Evolutionary conservation across 1,140 invertebrate species (phyloP), one percentile per base, ranked within the genome.

Genomic region (Bradysia coprophila): DNA sequence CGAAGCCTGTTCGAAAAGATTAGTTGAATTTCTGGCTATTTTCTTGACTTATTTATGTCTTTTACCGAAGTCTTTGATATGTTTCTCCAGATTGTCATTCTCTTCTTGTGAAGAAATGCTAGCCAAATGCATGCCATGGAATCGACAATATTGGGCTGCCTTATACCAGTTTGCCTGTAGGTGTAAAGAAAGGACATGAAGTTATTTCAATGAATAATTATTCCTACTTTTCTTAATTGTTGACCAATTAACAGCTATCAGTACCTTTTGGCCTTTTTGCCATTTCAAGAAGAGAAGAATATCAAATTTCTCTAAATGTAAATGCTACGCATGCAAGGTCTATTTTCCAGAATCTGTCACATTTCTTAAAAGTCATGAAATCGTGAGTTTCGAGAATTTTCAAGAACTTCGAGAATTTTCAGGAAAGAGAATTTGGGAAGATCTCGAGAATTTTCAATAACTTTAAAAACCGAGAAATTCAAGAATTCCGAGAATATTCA

Each of bases 131-230:
- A 91, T 88, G 22, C 85, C 85, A 59, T 90, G 85, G 64, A 86
- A 91, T 23, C 85, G 69, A 55, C 86, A 91, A 57, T 87, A 91
- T 56, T 89, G 84, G n/a, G 81, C 74, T 4, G 85, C 80, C 59
- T 83, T 78, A 64, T 83, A 91, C 82, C 86, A 91, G 66, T 91
- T 91, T 4, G 86, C 85, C 85, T 90, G 64, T 8, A 72, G 69
- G 44, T 46, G n/a, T n/a, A n/a, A n/a, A n/a, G n/a, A n/a, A n/a
- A n/a, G n/a, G n/a, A n/a, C n/a, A n/a, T n/a, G n/a, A n/a, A n/a
- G n/a, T n/a, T n/a, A n/a, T n/a, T n/a, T n/a, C n/a, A n/a, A n/a
- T n/a, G n/a, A n/a, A n/a, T n/a, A n/a, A n/a, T n/a, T n/a, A n/a
- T n/a, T n/a, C n/a, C n/a, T n/a, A n/a, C n/a, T n/a, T n/a, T n/a